Evolutionary conservation across 1,140 invertebrate genomes (phyloP).

Genomic region (Cydia pomonella): DNA sequence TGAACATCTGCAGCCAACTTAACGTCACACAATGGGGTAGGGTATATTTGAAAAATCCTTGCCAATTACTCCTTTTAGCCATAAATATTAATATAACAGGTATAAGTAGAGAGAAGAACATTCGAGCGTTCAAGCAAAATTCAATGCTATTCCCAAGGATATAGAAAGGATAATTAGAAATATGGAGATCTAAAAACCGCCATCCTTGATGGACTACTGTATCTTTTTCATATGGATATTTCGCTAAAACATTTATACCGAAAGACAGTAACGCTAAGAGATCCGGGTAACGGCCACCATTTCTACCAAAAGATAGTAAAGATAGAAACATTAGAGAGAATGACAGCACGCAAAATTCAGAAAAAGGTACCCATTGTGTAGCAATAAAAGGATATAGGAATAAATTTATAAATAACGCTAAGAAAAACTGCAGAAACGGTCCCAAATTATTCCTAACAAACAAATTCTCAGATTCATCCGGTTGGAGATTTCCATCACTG

Average conservation of each 20-base stretch:
- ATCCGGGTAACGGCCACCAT: constrained; percentile 83
- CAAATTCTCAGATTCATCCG: constrained; percentile 89
- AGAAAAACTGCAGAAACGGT: constrained; percentile 90
- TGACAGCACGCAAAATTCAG: constrained; percentile 89
- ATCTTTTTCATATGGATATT: constrained; percentile 92
- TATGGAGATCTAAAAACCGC: constrained; percentile 89
- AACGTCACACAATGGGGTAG: constrained; percentile 93
- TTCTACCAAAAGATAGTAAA: constrained; percentile 85
- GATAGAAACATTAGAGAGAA: constrained; percentile 87
- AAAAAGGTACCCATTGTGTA: constrained; percentile 89
- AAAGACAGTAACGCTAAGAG: constrained; percentile 88
- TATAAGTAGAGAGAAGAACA: constrained; percentile 88
- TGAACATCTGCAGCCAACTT: constrained; percentile 92
- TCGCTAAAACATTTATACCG: constrained; percentile 89
- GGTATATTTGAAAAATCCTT: constrained; percentile 88
- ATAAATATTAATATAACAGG: constrained; percentile 87
- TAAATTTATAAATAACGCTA: constrained; percentile 87
- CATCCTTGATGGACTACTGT: constrained; percentile 89
- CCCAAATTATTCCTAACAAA: constrained; percentile 91
- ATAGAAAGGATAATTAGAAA: constrained; percentile 90
- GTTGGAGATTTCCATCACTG: constrained; percentile 84
- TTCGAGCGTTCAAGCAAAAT: constrained; percentile 90
- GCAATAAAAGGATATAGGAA: constrained; percentile 89
- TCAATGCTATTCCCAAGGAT: constrained; percentile 91
- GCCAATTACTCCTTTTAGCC: constrained; percentile 87